Evolutionary conservation across 2,888 invertebrate species (phyloP), one percentile per base, ranked within the genome.

Genomic region (Tipula unca): DNA sequence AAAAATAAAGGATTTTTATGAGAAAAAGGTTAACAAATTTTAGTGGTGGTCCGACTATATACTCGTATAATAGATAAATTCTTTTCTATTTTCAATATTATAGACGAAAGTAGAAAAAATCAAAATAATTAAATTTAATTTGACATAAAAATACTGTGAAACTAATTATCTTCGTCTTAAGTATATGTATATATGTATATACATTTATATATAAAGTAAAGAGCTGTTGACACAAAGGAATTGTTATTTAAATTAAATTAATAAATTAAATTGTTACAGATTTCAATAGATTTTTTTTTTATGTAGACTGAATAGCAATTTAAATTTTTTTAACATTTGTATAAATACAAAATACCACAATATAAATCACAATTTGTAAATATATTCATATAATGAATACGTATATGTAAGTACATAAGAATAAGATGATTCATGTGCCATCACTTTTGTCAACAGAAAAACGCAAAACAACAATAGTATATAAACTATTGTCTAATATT

Each of bases 101-200:
- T n/a, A 48, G 6, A 1, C 48, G 48, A 48, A 48, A 3, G n/a
- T 48, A 48, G 3, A 25, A 69, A n/a, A 69, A 69, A 54, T 54
- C 48, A 54, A 54, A 69, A 69, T 69, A 69, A 69, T 69, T 25
- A 69, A 69, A 69, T 25, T 20, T 69, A 69, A 69, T 69, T 69
- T 69, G 69, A 69, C 69, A 69, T 69, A 69, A 69, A 69, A 69
- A 69, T 69, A 69, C 69, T 69, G 69, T 69, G 69, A 69, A 69
- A 69, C 69, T 69, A 69, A 69, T 69, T 69, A 69, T 20, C 25
- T 69, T 69, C 69, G 69, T 69, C 20, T 69, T 25, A 69, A 25
- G 69, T 69, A 69, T 25, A 10, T 69, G 17, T 54, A 54, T 14
- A 42, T 42, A 42, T 14, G 42, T 42, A 14, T 48, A n/a, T n/a